These are phyloP conservation scores for Rhodeus uyekii DNA, from an alignment of 2,797 vertebrate species.

Conservation along the genomic window DNA sequence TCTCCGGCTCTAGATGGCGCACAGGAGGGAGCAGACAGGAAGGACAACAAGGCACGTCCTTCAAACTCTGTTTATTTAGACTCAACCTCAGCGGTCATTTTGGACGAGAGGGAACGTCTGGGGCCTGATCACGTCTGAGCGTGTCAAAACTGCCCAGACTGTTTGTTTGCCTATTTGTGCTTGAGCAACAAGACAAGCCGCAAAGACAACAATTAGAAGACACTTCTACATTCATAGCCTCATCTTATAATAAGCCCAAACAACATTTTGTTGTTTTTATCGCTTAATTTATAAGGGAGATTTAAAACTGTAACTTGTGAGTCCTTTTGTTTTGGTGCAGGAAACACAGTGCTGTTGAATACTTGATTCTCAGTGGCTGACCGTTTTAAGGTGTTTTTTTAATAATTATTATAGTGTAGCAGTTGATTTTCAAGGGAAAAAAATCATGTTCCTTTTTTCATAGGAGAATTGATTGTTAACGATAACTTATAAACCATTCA, in stretches of 20 bases:
- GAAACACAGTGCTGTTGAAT: neutral
- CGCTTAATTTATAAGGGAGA: neutral
- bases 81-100: slow-evolving; percentile 41
- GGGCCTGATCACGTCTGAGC: slow-evolving; percentile 50
- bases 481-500: neutral
- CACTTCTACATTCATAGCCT: neutral
- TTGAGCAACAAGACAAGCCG: slow-evolving; percentile 37
- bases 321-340: neutral
- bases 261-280: neutral
- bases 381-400: neutral
- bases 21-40: slow-evolving; percentile 13
- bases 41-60: slow-evolving; percentile 23
- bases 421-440: neutral
- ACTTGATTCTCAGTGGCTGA: neutral
- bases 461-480: neutral
- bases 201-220: slow-evolving; percentile 15
- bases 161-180: slow-evolving; percentile 57
- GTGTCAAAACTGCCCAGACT: slow-evolving; percentile 19
- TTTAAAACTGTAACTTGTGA: neutral
- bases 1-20: slow-evolving; percentile 47
- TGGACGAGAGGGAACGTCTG: slow-evolving; percentile 27
- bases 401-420: neutral
- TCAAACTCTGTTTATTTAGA: slow-evolving; percentile 51
- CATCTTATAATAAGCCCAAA: neutral
- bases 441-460: neutral